Percentiles rank a stretch among this genome's conserved stretches.
Conservation (phyloP, 2,888 invertebrate genomes). For the Alentia gelatinosa region DNA sequence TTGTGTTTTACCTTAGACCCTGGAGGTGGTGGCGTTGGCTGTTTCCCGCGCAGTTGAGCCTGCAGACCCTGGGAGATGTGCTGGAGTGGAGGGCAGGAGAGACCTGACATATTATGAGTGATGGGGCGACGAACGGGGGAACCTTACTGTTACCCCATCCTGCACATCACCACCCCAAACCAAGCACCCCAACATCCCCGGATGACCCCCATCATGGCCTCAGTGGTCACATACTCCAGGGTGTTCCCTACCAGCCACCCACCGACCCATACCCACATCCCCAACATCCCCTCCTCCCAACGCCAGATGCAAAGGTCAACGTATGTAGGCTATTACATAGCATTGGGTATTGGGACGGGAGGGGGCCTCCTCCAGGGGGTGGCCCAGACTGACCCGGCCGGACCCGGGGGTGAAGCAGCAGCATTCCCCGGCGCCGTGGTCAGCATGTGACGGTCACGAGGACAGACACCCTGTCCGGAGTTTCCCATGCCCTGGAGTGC, state of each 20-base stretch:
- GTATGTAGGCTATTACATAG: constrained; percentile 28
- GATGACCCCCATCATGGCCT: not conserved
- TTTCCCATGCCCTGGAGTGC: constrained; percentile 46
- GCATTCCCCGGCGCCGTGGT: constrained; percentile 25
- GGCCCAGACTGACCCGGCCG: not conserved
- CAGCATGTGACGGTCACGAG: constrained; percentile 25
- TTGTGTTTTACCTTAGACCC: not conserved
- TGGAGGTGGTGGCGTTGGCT: not conserved
- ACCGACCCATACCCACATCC: not conserved
- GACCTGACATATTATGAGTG: constrained; percentile 15
- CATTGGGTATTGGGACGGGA: constrained; percentile 29
- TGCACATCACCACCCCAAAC: not conserved
- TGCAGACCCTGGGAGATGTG: not conserved
- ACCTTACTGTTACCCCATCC: not conserved
- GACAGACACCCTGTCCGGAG: constrained; percentile 31
- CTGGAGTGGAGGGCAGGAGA: not conserved
- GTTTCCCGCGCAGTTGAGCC: not conserved
- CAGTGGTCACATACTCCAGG: not conserved
- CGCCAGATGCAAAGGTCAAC: not conserved
- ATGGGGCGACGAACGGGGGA: not conserved
- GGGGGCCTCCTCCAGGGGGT: constrained; percentile 4
- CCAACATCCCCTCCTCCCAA: not conserved
- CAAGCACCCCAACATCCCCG: not conserved
- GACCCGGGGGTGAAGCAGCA: constrained; percentile 22
- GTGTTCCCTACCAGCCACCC: not conserved